Evolutionary conservation across 2,113 vertebrate genomes (phyloP).

Genomic region (Dicrurus megarhynchus): DNA sequence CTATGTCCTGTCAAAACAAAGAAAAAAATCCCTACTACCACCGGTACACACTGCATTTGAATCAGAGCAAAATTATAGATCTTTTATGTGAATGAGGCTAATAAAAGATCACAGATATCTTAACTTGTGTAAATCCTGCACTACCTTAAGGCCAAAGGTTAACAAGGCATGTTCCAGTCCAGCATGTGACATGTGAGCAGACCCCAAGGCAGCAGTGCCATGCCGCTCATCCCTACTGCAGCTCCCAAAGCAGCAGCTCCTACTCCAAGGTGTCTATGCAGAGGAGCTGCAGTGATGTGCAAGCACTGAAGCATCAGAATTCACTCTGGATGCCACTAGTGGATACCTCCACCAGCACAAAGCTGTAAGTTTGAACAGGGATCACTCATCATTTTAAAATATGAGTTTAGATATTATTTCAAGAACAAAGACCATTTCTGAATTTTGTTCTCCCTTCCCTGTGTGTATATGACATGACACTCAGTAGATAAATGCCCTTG

Average conservation of each 20-base stretch:
- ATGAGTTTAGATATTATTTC: neutral
- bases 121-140: neutral
- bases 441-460: neutral
- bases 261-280: neutral
- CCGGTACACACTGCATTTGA: neutral
- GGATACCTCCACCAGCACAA: neutral
- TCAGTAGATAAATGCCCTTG: neutral
- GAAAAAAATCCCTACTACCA: neutral
- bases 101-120: neutral
- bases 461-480: rapidly evolving
- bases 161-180: neutral
- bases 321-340: neutral
- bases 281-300: neutral
- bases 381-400: neutral
- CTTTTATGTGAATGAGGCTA: neutral
- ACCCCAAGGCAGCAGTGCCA: neutral
- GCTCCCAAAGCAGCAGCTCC: neutral
- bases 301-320: neutral
- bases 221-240: neutral
- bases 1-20: neutral
- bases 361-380: neutral
- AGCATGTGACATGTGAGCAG: rapidly evolving
- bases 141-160: neutral
- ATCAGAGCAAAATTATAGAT: neutral
- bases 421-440: neutral